phyloP scores from a whole-genome alignment of 92 coral and sea anemone genomes.

The Anthopleura xanthogrammica region DNA sequence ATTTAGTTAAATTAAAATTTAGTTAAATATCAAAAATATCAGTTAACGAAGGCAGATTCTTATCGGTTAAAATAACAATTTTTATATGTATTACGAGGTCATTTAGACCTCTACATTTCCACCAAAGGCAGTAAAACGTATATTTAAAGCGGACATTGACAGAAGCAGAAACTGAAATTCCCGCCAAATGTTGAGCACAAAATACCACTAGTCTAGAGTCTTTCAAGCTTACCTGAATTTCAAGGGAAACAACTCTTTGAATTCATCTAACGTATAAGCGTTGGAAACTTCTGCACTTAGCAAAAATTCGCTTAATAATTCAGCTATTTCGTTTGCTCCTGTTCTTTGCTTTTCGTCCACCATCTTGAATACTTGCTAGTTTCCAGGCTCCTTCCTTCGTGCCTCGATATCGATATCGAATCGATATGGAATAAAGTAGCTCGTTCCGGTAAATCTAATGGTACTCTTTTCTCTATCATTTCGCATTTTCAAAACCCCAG shows the following conservation, averaged over 20 bases:
- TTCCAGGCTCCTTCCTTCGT: not conserved
- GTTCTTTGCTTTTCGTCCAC: not conserved
- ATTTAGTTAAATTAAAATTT: too few species aligned
- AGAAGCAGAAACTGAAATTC: not conserved
- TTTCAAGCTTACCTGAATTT: slow-evolving; percentile 55
- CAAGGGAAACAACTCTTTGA: slow-evolving; percentile 59
- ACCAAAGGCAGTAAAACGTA: too few species aligned
- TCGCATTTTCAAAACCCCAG: too few species aligned
- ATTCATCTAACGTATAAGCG: slow-evolving; percentile 60
- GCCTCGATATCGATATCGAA: not conserved
- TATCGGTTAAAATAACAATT: not conserved
- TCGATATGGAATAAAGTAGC: too few species aligned
- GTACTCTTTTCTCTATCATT: too few species aligned
- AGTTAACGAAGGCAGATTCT: not conserved
- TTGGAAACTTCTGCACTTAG: slow-evolving; percentile 51
- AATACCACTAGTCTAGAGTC: not conserved
- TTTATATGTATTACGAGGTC: too few species aligned
- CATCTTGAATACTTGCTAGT: slow-evolving; percentile 14
- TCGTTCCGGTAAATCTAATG: too few species aligned
- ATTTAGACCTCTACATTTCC: too few species aligned
- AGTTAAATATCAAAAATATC: too few species aligned
- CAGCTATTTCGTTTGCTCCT: not conserved
- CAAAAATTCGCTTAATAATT: slow-evolving; percentile 52
- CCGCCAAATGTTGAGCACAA: slow-evolving; percentile 9
- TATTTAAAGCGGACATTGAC: not conserved